Evolutionary conservation across 2,888 invertebrate genomes (phyloP).

Genomic region (Zhuqinia jingwanae): DNA sequence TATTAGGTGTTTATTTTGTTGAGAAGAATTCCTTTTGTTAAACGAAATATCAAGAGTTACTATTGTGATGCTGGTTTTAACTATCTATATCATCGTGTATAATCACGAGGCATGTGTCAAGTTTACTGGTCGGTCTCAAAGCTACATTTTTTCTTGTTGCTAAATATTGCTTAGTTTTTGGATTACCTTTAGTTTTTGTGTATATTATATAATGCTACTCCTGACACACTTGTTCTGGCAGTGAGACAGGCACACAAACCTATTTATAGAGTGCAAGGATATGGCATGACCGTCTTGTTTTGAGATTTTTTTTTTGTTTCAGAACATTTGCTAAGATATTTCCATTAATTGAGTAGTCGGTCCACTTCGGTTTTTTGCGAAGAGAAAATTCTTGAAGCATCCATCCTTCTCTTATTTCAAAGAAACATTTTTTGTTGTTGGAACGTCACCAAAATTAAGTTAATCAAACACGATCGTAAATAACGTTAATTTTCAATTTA

Average conservation of each 20-base stretch:
- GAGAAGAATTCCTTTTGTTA: neutral
- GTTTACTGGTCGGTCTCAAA: no score
- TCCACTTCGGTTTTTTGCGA: neutral
- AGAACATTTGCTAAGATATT: neutral
- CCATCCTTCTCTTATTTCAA: conserved; percentile 5
- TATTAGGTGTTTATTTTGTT: neutral
- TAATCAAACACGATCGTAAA: neutral
- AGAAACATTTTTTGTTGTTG: neutral
- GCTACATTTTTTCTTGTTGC: no score
- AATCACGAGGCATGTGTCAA: no score
- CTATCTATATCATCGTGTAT: no score
- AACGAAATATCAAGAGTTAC: neutral
- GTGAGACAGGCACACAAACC: conserved; percentile 27
- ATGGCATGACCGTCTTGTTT: neutral
- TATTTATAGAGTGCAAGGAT: conserved; percentile 62
- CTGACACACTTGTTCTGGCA: conserved; percentile 59
- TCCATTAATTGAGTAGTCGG: neutral
- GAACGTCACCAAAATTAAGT: neutral
- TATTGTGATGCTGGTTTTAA: no score
- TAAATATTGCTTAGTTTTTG: neutral
- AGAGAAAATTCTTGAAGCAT: conserved; percentile 2
- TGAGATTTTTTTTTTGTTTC: neutral
- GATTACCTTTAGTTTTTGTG: no score
- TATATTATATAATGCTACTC: neutral
- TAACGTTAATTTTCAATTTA: no score